phyloP scores from a whole-genome alignment of 2,888 invertebrate species.

The Julus scandinavius region DNA sequence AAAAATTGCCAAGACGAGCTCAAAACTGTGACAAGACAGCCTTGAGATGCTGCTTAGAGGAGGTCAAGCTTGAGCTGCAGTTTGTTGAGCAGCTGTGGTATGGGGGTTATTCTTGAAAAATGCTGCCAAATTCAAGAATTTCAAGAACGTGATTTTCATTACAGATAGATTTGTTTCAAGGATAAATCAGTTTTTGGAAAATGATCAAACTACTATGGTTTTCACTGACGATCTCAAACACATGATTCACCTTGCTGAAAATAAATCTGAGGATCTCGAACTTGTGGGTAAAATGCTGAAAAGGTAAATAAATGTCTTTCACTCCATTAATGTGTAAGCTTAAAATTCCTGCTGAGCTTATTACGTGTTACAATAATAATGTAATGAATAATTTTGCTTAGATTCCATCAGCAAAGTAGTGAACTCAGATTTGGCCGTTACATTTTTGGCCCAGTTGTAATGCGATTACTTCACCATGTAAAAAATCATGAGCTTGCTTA shows the following conservation, averaged over 20 bases:
- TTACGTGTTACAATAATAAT: no score
- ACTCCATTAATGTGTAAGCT: no score
- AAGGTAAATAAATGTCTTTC: conserved; percentile 71
- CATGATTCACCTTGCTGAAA: conserved; percentile 78
- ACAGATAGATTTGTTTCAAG: background rate
- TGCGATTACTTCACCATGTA: conserved; percentile 79
- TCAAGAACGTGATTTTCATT: conserved; percentile 3
- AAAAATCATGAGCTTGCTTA: conserved; percentile 77
- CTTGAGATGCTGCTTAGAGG: no score
- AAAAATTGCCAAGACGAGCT: no score
- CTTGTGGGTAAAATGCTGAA: conserved; percentile 76
- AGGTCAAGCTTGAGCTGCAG: no score
- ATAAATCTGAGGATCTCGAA: conserved; percentile 72
- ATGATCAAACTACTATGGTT: conserved; percentile 73
- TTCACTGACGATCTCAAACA: conserved; percentile 88
- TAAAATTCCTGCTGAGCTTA: no score
- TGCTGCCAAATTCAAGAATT: no score
- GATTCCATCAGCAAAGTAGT: conserved; percentile 77
- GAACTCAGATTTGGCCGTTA: conserved; percentile 81
- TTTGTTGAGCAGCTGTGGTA: no score
- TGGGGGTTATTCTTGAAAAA: no score
- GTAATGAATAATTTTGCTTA: conserved; percentile 64
- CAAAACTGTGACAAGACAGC: no score
- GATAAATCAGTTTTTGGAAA: conserved; percentile 74
- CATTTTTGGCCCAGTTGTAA: conserved; percentile 83